Evolutionary conservation across 2,113 vertebrate species (phyloP).

Genomic region (Caretta caretta): DNA sequence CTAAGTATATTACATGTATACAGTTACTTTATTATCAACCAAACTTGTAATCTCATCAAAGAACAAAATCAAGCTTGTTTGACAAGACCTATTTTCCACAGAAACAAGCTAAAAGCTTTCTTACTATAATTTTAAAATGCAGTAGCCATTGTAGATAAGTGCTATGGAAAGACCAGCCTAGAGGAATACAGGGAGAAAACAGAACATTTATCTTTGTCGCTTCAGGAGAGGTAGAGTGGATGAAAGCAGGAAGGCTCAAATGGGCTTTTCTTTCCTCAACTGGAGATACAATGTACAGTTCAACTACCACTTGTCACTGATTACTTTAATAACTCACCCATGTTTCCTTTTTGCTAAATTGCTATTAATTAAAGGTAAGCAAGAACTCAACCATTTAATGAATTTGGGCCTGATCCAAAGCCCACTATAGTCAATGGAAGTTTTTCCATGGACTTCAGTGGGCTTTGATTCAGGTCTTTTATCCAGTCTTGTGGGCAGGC

Average conservation of each 20-base stretch:
- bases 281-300: not conserved
- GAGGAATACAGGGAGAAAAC: not conserved
- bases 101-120: not conserved
- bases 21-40: not conserved
- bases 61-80: not conserved
- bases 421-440: fast-evolving
- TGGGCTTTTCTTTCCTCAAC: not conserved
- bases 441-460: not conserved
- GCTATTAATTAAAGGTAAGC: slow-evolving; percentile 23
- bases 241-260: not conserved
- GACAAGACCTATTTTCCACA: not conserved
- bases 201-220: not conserved
- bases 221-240: not conserved
- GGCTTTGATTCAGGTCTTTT: not conserved
- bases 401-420: slow-evolving; percentile 1
- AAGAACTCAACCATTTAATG: slow-evolving; percentile 3
- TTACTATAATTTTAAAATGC: not conserved
- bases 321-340: slow-evolving; percentile 25
- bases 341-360: not conserved
- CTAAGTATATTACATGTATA: not conserved
- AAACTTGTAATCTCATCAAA: not conserved
- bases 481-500: not conserved
- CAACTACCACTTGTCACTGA: not conserved
- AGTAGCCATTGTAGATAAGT: not conserved
- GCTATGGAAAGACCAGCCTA: slow-evolving; percentile 6